Evolutionary conservation across 2,797 vertebrate genomes (phyloP), one percentile per base, ranked within the genome.

Genomic region (Sebastes trivittatus): DNA sequence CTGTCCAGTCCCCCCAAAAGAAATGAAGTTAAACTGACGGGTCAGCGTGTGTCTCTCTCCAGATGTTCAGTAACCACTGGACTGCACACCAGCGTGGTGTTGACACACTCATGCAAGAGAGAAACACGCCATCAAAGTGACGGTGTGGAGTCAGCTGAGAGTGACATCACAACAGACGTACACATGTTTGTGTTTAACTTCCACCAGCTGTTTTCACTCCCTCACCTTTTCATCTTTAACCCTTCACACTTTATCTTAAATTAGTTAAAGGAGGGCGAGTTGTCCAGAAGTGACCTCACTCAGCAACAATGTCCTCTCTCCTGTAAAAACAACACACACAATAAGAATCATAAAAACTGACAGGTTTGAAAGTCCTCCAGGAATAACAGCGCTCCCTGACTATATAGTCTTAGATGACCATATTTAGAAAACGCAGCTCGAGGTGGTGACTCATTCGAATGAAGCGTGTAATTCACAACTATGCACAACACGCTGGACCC

Each of bases 141-240:
- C 68, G 11, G 72, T 49, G 13, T 54, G 13, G 0, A 68, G 77
- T 91, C 89, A 89, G 85, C 84, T 87, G 90, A 81, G 66, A 34
- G 76, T 83, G 87, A 86, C 84, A 62, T 90, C 79, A 86, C 10
- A 55, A 27, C 27, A 59, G 27, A 67, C 9, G 6, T 36, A 16
- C 42, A 84, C 69, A 59, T 22, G 42, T 18, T 25, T 18, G 63
- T 22, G 42, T 46, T 46, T 18, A 46, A 18, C 42, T 2, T 46
- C 42, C 16, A 18, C 16, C 6, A 18, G 42, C 42, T 46, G 42
- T 18, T 83, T 72, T 82, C 77, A 7, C 30, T 54, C 49, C 61
- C 2, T 11, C 1, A 29, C 9, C 65, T 29, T 56, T 8, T 61
- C 29, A 71, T 54, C 36, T 20, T 59, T 64, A 60, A 52, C 14